A percentile compares a stretch with the other conserved stretches of the same genome.
Evolutionary conservation across 2,797 vertebrate genomes (phyloP).

Genomic region (Poeciliopsis presidionis): DNA sequence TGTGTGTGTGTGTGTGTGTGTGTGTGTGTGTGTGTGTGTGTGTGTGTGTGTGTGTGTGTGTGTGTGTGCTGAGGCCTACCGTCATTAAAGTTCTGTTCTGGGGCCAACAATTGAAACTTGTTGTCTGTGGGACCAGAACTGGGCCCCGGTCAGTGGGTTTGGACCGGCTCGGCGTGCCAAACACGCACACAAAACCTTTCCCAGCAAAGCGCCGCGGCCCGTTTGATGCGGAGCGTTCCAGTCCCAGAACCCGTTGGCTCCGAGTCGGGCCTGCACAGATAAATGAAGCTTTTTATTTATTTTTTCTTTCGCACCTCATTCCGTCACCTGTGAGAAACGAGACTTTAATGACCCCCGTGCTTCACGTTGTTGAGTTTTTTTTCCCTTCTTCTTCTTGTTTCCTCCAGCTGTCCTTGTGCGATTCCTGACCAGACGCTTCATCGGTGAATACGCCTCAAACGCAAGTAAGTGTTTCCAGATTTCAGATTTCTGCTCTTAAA

Average conservation of each 20-base stretch:
- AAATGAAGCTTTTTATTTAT: not conserved
- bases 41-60: constrained; percentile 4
- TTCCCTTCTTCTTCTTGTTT: constrained; percentile 12
- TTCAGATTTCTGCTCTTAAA: constrained; percentile 5
- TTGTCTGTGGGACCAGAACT: constrained; percentile 34
- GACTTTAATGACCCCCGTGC: constrained; percentile 36
- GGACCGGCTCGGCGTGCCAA: constrained; percentile 38
- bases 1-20: constrained; percentile 1
- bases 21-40: constrained; percentile 21
- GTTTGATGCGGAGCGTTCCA: constrained; percentile 38
- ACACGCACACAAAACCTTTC: constrained; percentile 37
- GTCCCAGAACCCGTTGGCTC: constrained; percentile 30
- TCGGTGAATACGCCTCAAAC: constrained; percentile 79
- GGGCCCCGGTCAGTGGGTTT: constrained; percentile 29
- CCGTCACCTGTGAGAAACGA: constrained; percentile 47
- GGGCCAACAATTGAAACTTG: constrained; percentile 47
- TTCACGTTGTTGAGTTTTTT: constrained; percentile 36
- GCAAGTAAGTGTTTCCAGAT: constrained; percentile 70
- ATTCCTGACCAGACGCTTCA: constrained; percentile 79
- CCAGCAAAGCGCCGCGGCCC: constrained; percentile 32
- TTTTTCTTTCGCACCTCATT: not conserved
- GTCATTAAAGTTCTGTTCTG: constrained; percentile 24
- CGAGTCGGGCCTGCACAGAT: not conserved
- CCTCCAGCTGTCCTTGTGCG: constrained; percentile 74
- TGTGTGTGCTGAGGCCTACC: constrained; percentile 12